Base-by-base conservation (phyloP, 2,113 vertebrate genomes). In the Coptodon bakossiorum region DNA sequence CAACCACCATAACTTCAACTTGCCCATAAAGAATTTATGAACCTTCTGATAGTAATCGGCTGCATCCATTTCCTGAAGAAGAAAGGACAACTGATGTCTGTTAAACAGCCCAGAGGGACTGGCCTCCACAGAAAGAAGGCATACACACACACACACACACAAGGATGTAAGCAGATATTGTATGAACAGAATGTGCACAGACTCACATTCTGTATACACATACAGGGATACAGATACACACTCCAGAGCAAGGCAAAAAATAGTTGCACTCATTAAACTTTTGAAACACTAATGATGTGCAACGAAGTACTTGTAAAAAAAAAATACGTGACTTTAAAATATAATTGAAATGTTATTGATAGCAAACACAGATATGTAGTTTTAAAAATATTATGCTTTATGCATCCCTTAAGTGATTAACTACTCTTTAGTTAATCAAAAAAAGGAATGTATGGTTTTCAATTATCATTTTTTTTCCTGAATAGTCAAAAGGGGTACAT, bases 21-120 rank as follows among this genome's bases (percentile, higher is more conserved):
- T 90, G 94, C 96, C 94, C 96, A 95, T 96, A 96, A 97, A 97
- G 96, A 97, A 98, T 96, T 96, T 97, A 97, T 97, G 97, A 97
- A 97, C 97, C 96, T 92, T 95, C 34, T 94, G 96, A 97, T 98
- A 97, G 96, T 97, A 97, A 98, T 97, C 97, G 94, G 96, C 96
- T 97, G 96, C 96, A 96, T 97, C 97, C 95, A 93, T 95, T 97
- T 98, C 97, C 96, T 96, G 96, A 93, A 95, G 95, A 94, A 96
- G 96, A 97, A 97, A 97, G 93, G 96, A 96, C 96, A 96, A 96
- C 96, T 95, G 97, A 97, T 94, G 97, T 97, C 96, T 96, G 96
- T 95, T 97, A 97, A 98, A 97, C 94, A 96, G 97, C 97, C 97
- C 96, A 91, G 81, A 97, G 97, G 97, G 97, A 96, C 96, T 96